Evolutionary conservation across 1,140 invertebrate species (phyloP).

Genomic region (Heliconius eleuchia): DNA sequence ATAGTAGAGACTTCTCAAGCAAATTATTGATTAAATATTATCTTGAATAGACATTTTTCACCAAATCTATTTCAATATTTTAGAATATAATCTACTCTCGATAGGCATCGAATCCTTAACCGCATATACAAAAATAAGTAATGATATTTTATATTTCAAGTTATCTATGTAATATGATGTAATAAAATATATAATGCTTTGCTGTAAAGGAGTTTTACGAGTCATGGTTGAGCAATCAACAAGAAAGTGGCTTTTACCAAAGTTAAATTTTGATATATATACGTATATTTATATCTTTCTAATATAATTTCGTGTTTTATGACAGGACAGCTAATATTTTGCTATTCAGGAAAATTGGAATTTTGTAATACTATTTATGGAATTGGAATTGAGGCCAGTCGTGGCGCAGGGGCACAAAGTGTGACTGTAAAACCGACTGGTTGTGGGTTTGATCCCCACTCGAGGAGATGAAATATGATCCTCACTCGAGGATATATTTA

Average conservation of each 20-base stretch:
- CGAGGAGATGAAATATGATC: too few species aligned
- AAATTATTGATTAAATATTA: too few species aligned
- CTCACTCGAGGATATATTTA: too few species aligned
- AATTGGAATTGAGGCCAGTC: too few species aligned
- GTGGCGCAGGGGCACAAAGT: too few species aligned
- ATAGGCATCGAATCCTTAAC: neutral
- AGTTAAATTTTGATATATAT: constrained; percentile 14
- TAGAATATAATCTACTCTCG: neutral
- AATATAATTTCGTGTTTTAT: constrained; percentile 10
- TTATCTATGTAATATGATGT: constrained; percentile 4
- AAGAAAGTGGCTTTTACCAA: constrained; percentile 21
- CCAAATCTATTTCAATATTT: neutral
- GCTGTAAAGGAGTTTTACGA: constrained; percentile 18
- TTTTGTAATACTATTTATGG: neutral
- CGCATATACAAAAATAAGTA: neutral
- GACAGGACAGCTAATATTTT: neutral
- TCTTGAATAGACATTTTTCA: neutral
- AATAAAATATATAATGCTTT: constrained; percentile 2
- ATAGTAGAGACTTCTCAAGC: too few species aligned
- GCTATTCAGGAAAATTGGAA: neutral
- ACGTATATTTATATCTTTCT: constrained; percentile 3
- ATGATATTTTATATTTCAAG: neutral
- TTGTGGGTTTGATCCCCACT: too few species aligned
- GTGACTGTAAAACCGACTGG: too few species aligned
- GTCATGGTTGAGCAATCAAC: constrained; percentile 9